Base-by-base conservation (phyloP, 2,113 vertebrate species). In the Hassar affinis region DNA sequence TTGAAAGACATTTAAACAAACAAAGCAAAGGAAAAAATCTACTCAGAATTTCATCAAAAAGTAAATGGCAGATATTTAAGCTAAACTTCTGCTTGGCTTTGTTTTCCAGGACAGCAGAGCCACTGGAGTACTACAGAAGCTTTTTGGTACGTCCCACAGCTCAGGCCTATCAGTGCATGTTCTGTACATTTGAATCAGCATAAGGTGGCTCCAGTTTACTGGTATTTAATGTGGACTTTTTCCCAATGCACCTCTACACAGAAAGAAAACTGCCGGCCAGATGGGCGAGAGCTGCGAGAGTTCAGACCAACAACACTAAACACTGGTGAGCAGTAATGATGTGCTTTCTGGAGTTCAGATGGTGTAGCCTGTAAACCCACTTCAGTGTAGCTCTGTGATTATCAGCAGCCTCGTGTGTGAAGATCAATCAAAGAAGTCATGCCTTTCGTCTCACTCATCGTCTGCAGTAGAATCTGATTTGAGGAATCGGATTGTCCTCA, bases 301-400 rank as follows among this genome's bases (percentile, higher is more conserved):
- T 99, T 98, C 91, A 95, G 98, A 92, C 93, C 96, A 72, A 99
- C 98, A 11, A 98, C 97, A n/a, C 91, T 99, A 83, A 99, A 99
- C 87, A 95, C 98, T 88, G 97, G 98, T 96, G 87, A 95, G 93
- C 17, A 42, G 91, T 33, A 47, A 66, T 47, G 7, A 45, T 17
- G 17, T 72, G 30, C 8, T 79, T 54, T 54, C 1, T 15, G 4
- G 22, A 27, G 35, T 64, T 6, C 59, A 33, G n/a, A n/a, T 8
- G 51, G 6, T 61, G 64, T 47, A 42, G 49, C 49, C 4, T 81
- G 9, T 54, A 9, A 18, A 56, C 3, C 33, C 6, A 3, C 7
- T 68, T 35, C 0, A 64, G 62, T 33, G 62, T 27, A 61, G 59
- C 11, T 27, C 10, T 4, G n/a, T 14, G 59, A 61, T 61, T 27